Evolutionary conservation across 2,113 vertebrate genomes (phyloP).

Genomic region (Dolichotis patagonum): DNA sequence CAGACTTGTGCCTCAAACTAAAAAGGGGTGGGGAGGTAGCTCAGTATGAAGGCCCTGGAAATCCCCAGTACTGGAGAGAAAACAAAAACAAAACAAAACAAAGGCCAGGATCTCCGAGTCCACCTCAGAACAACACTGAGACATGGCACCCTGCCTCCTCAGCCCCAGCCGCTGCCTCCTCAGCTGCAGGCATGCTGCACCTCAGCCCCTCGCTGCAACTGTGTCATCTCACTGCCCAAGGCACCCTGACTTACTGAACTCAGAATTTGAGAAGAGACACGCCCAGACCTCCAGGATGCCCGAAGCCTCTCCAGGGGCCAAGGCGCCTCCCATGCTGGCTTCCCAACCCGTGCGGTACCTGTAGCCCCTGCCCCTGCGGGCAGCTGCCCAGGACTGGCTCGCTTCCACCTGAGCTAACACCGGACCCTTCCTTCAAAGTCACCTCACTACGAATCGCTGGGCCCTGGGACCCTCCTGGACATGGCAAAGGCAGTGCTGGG

Average conservation of each 20-base stretch:
- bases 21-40: no score
- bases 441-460: background rate
- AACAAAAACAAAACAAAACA: background rate
- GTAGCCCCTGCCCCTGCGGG: background rate
- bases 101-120: background rate
- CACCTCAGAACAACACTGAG: background rate
- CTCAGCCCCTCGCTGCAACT: background rate
- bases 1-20: background rate
- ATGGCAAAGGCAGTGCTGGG: background rate
- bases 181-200: no score
- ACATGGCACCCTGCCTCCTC: no score
- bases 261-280: background rate
- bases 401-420: accelerated
- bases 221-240: background rate
- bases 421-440: background rate
- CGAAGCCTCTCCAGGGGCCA: no score
- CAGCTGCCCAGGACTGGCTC: background rate
- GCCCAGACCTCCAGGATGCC: background rate
- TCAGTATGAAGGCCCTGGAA: background rate
- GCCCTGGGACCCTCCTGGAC: background rate
- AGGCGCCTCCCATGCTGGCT: background rate
- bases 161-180: background rate
- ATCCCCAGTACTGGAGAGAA: background rate
- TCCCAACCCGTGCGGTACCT: background rate
- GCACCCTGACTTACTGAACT: background rate